These are phyloP conservation scores for Trichosurus vulpecula DNA, from an alignment of 2,797 vertebrate species.

Conservation along the genomic window DNA sequence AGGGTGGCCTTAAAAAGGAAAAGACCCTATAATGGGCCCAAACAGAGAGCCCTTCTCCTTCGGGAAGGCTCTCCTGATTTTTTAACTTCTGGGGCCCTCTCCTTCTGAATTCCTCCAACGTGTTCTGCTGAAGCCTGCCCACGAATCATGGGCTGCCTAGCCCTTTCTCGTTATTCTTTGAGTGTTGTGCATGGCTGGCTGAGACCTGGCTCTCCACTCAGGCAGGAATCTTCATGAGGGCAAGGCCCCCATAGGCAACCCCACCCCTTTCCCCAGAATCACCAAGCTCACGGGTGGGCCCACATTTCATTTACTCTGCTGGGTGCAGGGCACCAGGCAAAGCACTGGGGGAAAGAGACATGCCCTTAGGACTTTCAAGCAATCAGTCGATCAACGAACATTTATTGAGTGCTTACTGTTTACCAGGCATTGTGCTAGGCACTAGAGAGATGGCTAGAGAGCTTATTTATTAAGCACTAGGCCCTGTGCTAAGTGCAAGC, in stretches of 20 bases:
- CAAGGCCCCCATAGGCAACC: neutral
- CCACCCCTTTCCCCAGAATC: neutral
- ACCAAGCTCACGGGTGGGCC: neutral
- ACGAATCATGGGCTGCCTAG: neutral
- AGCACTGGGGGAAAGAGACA: neutral
- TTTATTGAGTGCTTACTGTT: neutral
- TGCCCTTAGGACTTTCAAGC: neutral
- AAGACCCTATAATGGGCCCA: neutral
- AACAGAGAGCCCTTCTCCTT: neutral
- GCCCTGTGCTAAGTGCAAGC: neutral
- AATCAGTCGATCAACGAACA: neutral
- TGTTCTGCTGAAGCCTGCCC: neutral
- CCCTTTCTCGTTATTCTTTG: neutral
- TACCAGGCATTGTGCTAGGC: neutral
- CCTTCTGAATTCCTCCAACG: neutral
- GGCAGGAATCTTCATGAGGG: neutral
- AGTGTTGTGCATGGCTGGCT: neutral
- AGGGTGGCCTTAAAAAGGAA: neutral
- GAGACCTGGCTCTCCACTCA: neutral
- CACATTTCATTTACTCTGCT: neutral
- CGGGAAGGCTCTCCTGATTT: neutral
- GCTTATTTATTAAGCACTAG: neutral
- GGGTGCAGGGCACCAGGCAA: neutral
- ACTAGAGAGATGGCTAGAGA: neutral
- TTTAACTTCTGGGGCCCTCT: neutral